These are phyloP conservation scores for Chloropsis cyanopogon DNA, from an alignment of 2,113 vertebrate species.

Conservation along the genomic window DNA sequence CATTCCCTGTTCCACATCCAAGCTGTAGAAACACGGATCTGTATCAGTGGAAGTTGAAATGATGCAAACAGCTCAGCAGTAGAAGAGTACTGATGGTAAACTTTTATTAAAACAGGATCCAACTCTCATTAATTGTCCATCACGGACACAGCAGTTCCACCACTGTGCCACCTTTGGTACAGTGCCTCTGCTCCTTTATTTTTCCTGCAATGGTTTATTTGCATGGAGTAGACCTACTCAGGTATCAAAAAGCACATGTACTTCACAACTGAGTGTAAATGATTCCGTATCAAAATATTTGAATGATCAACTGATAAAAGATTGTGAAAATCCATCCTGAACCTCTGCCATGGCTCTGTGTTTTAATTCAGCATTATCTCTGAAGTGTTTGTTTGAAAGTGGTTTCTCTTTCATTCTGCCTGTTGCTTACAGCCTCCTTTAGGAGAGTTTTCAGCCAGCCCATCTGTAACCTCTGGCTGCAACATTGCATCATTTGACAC, in stretches of 20 bases:
- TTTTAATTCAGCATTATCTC: not conserved
- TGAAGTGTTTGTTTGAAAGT: not conserved
- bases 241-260: not conserved
- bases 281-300: not conserved
- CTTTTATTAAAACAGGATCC: not conserved
- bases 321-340: not conserved
- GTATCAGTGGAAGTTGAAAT: not conserved
- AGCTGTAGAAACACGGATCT: accelerated
- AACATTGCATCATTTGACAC: not conserved
- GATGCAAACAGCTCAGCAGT: not conserved
- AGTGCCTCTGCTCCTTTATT: not conserved
- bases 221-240: not conserved
- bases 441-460: not conserved
- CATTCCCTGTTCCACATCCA: not conserved
- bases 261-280: not conserved
- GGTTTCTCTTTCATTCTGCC: not conserved
- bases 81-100: not conserved
- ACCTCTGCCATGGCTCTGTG: not conserved
- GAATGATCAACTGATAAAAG: not conserved
- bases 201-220: not conserved
- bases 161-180: not conserved
- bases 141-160: not conserved
- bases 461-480: not conserved
- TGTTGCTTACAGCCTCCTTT: not conserved
- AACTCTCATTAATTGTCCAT: not conserved